These are phyloP conservation scores for Ceratina japonica DNA, from an alignment of 1,140 invertebrate species.

Conservation along the genomic window DNA sequence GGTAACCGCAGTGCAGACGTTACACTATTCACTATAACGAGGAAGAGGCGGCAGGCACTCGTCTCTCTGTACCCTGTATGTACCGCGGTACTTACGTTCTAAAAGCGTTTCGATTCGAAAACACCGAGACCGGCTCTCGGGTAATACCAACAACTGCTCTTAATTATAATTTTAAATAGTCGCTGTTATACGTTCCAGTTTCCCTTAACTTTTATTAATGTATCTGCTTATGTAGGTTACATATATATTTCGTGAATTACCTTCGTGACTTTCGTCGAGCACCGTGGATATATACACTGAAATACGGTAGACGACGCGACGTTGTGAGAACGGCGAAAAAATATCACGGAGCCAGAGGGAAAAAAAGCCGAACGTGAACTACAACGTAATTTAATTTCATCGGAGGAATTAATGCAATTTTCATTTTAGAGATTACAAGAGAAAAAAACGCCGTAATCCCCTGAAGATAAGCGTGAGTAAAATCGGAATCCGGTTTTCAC, in stretches of 20 bases:
- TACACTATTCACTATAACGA: no score
- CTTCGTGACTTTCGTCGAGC: no score
- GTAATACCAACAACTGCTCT: conserved; percentile 18
- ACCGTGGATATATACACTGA: no score
- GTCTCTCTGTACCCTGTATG: background rate
- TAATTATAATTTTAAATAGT: conserved; percentile 47
- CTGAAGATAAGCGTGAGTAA: no score
- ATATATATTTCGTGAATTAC: no score
- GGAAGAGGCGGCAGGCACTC: background rate
- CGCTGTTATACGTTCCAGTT: conserved; percentile 22
- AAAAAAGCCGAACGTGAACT: background rate
- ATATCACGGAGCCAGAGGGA: background rate
- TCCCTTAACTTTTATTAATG: conserved; percentile 21
- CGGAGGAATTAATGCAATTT: background rate
- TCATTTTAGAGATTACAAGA: no score
- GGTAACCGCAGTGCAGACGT: background rate
- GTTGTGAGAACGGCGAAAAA: background rate
- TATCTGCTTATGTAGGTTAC: no score
- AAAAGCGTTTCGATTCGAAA: conserved; percentile 6
- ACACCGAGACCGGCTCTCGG: background rate
- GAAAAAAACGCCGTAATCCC: no score
- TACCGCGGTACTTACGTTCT: no score
- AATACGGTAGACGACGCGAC: no score
- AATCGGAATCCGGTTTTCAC: no score
- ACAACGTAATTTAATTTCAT: background rate